Percentiles rank a stretch among this genome's conserved stretches.
These are phyloP conservation scores for Heteromormyrus szaboi DNA, from an alignment of 2,797 vertebrate species.

Conservation along the genomic window DNA sequence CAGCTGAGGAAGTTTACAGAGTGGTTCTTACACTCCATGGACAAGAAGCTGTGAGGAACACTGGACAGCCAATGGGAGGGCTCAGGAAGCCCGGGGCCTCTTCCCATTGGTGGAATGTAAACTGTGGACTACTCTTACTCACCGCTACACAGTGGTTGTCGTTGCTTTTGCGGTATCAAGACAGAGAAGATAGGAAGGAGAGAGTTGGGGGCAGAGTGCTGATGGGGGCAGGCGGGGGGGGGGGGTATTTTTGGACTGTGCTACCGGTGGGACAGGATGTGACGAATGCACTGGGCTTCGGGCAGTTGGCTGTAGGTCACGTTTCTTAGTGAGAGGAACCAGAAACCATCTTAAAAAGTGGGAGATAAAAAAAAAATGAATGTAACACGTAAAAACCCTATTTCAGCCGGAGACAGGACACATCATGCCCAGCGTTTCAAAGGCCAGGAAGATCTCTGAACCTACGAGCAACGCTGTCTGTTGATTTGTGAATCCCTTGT, in stretches of 20 bases:
- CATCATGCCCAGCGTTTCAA: background rate
- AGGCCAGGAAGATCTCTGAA: background rate
- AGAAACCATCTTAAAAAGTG: background rate
- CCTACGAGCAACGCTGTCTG: background rate
- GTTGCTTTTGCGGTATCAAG: constrained; percentile 40
- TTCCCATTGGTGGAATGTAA: constrained; percentile 31
- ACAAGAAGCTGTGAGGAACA: constrained; percentile 62
- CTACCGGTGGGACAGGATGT: background rate
- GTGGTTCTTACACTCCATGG: constrained; percentile 74
- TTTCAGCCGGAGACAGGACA: background rate
- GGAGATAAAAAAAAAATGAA: background rate
- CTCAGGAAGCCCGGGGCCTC: constrained; percentile 35
- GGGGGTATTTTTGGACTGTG: background rate
- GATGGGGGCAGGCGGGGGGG: background rate
- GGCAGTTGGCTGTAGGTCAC: background rate
- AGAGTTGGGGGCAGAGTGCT: background rate
- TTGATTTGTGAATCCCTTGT: background rate
- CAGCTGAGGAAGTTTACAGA: constrained; percentile 76
- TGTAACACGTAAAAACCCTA: background rate
- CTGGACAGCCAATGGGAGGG: background rate
- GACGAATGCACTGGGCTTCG: background rate
- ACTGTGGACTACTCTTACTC: background rate
- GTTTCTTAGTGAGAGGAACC: background rate
- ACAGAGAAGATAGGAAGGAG: constrained; percentile 26
- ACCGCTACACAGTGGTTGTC: background rate